A percentile compares a stretch with the other conserved stretches of the same genome.
These are phyloP conservation scores for Sarotherodon lohbergeri DNA, from an alignment of 2,113 vertebrate species.

Conservation along the genomic window DNA sequence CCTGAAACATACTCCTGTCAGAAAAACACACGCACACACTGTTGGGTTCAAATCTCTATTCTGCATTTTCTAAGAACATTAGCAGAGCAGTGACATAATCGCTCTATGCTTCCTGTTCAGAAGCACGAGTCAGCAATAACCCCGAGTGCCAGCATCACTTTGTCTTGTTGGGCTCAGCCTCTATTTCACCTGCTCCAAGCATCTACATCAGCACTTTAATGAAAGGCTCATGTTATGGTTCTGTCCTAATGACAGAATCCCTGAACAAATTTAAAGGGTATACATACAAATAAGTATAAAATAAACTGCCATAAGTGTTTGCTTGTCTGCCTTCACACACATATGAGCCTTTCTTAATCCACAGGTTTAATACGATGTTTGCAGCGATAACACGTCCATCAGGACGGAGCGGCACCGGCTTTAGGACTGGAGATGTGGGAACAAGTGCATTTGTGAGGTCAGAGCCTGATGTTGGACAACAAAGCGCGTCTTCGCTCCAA, in stretches of 20 bases:
- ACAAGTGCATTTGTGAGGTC: too few species aligned
- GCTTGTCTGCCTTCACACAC: neutral
- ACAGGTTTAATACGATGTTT: neutral
- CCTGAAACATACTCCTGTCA: neutral
- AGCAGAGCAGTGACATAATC: neutral
- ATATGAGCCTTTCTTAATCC: neutral
- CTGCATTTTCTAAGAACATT: neutral
- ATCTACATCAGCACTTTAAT: neutral
- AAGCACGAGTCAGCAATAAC: neutral
- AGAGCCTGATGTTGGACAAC: too few species aligned
- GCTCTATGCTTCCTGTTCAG: accelerated
- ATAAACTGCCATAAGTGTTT: neutral
- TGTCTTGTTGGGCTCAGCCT: neutral
- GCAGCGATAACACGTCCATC: neutral
- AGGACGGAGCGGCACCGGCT: accelerated
- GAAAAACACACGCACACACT: accelerated
- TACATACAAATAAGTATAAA: neutral
- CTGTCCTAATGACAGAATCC: accelerated
- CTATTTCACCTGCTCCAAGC: accelerated
- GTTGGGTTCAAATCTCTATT: neutral
- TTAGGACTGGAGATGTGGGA: too few species aligned
- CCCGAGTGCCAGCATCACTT: neutral
- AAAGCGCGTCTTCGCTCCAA: neutral
- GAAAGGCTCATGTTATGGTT: neutral
- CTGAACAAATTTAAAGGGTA: neutral